phyloP scores from a whole-genome alignment of 64 coral and sea anemone genomes.

The Actinia equina region DNA sequence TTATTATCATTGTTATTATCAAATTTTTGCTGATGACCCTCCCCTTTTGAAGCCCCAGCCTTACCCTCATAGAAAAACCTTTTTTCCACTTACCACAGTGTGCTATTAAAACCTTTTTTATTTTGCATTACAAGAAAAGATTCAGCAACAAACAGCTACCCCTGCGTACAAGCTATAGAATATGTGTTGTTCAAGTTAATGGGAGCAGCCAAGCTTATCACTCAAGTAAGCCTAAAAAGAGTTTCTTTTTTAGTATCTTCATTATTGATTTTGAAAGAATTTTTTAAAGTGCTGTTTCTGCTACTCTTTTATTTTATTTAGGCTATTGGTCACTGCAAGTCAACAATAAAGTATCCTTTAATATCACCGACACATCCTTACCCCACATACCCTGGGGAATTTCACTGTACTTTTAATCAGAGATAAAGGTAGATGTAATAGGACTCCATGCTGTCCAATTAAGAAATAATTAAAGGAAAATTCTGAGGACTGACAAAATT shows the following conservation, averaged over 20 bases:
- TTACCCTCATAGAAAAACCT: too few species aligned
- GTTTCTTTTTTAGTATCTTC: not conserved
- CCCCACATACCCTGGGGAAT: not conserved
- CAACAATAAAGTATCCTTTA: constrained; percentile 51
- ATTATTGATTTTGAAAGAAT: not conserved
- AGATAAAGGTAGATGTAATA: too few species aligned
- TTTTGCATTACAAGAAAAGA: not conserved
- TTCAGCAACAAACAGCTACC: constrained; percentile 25
- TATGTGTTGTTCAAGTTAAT: constrained; percentile 42
- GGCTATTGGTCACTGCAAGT: constrained; percentile 16
- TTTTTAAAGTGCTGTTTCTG: not conserved
- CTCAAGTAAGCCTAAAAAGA: constrained; percentile 33
- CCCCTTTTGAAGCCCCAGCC: too few species aligned
- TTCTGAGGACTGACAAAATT: too few species aligned
- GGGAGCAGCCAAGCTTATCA: constrained; percentile 54
- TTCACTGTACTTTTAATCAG: not conserved
- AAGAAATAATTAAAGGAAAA: too few species aligned
- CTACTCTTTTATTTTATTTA: not conserved
- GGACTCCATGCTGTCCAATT: too few species aligned
- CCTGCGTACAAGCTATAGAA: constrained; percentile 36
- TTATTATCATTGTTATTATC: too few species aligned
- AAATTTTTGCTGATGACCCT: too few species aligned
- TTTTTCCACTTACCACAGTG: too few species aligned
- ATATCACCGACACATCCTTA: not conserved
- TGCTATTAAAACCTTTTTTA: not conserved